A percentile compares a stretch with the other conserved stretches of the same genome.
Evolutionary conservation across 2,113 vertebrate species (phyloP).

Genomic region (Lipotes vexillifer): DNA sequence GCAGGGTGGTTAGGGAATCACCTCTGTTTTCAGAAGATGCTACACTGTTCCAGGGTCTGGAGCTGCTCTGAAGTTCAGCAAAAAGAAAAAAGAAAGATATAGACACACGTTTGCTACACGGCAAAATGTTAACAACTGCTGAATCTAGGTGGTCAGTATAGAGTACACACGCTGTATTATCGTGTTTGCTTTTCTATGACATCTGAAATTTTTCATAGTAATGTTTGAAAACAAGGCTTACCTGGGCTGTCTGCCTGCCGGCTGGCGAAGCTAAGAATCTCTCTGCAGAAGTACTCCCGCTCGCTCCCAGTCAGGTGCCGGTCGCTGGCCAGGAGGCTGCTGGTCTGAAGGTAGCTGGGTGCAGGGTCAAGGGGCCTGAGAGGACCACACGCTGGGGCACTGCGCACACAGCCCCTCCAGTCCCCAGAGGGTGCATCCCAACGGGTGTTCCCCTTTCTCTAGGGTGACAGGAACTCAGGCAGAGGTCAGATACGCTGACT

Average conservation of each 20-base stretch:
- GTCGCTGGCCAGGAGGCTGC: constrained; percentile 93
- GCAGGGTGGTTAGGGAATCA: background rate
- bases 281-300: constrained; percentile 91
- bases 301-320: constrained; percentile 86
- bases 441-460: too few relatives aligned
- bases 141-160: fast-evolving
- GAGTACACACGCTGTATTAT: fast-evolving
- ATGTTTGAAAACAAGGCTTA: constrained; percentile 60
- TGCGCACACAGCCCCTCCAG: background rate
- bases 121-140: fast-evolving
- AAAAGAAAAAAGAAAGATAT: fast-evolving
- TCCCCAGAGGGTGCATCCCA: too few relatives aligned
- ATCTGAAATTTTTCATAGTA: background rate
- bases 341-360: constrained; percentile 93
- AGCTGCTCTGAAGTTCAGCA: background rate
- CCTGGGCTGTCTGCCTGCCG: constrained; percentile 79
- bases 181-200: background rate
- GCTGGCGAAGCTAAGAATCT: constrained; percentile 89
- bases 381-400: fast-evolving
- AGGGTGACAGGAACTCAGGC: background rate
- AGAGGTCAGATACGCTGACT: background rate
- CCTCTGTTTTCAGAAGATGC: background rate
- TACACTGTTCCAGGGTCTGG: background rate
- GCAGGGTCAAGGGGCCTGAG: constrained; percentile 80
- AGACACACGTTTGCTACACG: fast-evolving